Percentiles rank a stretch among this genome's conserved stretches.
Evolutionary conservation across 2,113 vertebrate genomes (phyloP).

Genomic region (Heterocephalus glaber): DNA sequence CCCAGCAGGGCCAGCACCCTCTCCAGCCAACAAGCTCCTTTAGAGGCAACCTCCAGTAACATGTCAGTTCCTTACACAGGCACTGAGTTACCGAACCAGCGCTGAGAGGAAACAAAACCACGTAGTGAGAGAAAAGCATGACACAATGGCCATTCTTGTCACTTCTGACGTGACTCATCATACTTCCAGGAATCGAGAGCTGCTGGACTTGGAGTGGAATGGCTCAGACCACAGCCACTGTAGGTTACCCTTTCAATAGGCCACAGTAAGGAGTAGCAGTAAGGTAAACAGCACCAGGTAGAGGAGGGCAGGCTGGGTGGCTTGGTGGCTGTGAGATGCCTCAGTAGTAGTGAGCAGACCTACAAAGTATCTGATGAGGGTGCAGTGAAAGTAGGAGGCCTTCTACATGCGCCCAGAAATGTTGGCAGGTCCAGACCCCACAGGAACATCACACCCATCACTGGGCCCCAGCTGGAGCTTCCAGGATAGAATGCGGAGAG

Average conservation of each 20-base stretch:
- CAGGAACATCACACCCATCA: slow-evolving; percentile 95
- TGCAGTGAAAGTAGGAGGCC: slow-evolving; percentile 99
- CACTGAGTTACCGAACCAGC: slow-evolving; percentile 80
- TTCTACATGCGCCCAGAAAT: slow-evolving; percentile 97
- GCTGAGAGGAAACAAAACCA: slow-evolving; percentile 83
- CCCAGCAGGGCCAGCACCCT: slow-evolving; percentile 5
- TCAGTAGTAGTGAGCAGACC: slow-evolving; percentile 98
- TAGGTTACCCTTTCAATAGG: slow-evolving; percentile 99
- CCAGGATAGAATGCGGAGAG: slow-evolving; percentile 96
- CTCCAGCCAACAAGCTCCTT: slow-evolving; percentile 14
- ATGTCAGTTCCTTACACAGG: slow-evolving; percentile 76
- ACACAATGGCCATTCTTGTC: slow-evolving; percentile 81
- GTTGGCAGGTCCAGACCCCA: slow-evolving; percentile 87
- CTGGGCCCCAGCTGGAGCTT: slow-evolving; percentile 97
- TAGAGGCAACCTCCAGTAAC: slow-evolving; percentile 73
- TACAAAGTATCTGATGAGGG: slow-evolving; percentile 98
- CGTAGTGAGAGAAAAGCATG: slow-evolving; percentile 80
- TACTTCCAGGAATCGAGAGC: slow-evolving; percentile 98
- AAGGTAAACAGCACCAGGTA: slow-evolving; percentile 99
- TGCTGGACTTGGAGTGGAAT: slow-evolving; percentile 96
- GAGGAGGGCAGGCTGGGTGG: slow-evolving; percentile 96
- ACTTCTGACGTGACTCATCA: slow-evolving; percentile 88
- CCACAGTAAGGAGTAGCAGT: slow-evolving; percentile 99
- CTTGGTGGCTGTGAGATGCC: slow-evolving; percentile 97
- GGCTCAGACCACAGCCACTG: slow-evolving; percentile 99